These are phyloP conservation scores for Neelides sp. DNA, from an alignment of 1,140 invertebrate genomes.

Conservation along the genomic window DNA sequence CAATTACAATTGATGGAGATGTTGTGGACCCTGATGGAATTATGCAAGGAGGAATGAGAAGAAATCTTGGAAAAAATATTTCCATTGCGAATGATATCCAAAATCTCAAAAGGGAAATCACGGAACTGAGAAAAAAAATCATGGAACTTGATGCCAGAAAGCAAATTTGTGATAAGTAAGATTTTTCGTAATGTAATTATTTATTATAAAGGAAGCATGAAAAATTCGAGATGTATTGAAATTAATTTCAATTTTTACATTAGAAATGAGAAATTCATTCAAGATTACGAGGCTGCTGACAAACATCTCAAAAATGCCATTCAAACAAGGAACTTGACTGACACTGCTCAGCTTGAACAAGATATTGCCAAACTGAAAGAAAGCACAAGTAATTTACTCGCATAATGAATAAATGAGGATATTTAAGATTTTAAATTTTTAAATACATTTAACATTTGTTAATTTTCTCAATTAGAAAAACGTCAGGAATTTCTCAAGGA, in stretches of 20 bases:
- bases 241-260: constrained; percentile 1
- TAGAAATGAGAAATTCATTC: constrained; percentile 18
- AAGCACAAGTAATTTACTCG: constrained; percentile 2
- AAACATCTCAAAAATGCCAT: constrained; percentile 7
- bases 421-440: not conserved
- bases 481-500: not conserved
- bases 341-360: constrained; percentile 5
- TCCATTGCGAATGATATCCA: constrained; percentile 3
- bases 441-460: constrained; percentile 1
- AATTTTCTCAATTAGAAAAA: constrained; percentile 4
- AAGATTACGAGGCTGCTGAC: constrained; percentile 9
- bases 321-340: constrained; percentile 11
- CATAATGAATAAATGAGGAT: no score
- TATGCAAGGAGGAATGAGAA: constrained; percentile 50
- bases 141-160: not conserved
- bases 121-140: not conserved
- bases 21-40: constrained; percentile 78
- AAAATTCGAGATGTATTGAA: not conserved
- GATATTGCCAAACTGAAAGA: constrained; percentile 12
- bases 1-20: constrained; percentile 85
- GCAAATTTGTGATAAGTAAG: constrained; percentile 9
- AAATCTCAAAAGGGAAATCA: not conserved
- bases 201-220: not conserved
- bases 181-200: not conserved
- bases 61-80: constrained; percentile 8